Conservation (phyloP, 2,888 invertebrate genomes). For the Hermaeophaga mercurialis region DNA sequence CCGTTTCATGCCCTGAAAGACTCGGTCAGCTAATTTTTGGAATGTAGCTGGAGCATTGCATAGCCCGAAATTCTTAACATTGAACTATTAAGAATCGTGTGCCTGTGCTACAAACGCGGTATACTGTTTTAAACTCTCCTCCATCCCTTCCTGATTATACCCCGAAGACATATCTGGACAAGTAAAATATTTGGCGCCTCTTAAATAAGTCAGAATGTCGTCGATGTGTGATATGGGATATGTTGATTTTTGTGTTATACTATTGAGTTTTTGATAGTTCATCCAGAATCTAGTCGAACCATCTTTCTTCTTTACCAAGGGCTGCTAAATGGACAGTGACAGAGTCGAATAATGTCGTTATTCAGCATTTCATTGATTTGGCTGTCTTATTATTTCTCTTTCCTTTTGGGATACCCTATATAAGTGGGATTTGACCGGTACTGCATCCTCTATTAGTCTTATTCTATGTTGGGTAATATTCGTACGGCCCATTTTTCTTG, state of each 20-base stretch:
- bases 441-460: not conserved
- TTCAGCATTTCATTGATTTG: not conserved
- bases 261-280: not conserved
- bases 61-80: constrained; percentile 37
- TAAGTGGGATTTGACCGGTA: not conserved
- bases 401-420: not conserved
- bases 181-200: not conserved
- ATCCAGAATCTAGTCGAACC: not conserved
- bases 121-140: not conserved
- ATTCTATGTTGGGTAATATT: not conserved
- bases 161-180: not conserved
- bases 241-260: not conserved
- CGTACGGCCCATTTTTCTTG: not conserved
- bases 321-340: not conserved
- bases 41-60: constrained; percentile 39
- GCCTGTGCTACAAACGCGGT: constrained; percentile 1
- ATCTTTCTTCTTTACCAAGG: not conserved
- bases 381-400: not conserved
- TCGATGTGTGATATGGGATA: not conserved
- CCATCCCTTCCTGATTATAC: not conserved
- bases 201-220: not conserved
- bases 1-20: constrained; percentile 24
- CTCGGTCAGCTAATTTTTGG: constrained; percentile 31
- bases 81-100: constrained; percentile 31
- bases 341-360: not conserved